These are phyloP conservation scores for Anastatus disparis DNA, from an alignment of 1,140 invertebrate species.

Conservation along the genomic window DNA sequence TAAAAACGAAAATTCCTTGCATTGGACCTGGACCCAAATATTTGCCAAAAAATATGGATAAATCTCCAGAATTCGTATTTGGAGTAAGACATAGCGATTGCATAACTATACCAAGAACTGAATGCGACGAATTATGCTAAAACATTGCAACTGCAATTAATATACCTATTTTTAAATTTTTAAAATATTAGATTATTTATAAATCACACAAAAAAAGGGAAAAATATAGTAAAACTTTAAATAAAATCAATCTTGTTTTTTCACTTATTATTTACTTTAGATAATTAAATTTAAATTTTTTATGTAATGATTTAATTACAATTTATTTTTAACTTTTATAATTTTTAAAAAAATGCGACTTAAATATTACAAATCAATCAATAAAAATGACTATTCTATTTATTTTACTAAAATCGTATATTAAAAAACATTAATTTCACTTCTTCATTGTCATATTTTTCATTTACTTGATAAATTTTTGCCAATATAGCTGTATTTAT, in stretches of 20 bases:
- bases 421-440: too few species aligned
- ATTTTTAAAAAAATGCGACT: too few species aligned
- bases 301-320: background rate
- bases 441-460: too few species aligned
- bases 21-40: conserved; percentile 49
- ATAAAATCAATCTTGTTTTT: too few species aligned
- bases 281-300: background rate
- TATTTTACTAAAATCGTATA: too few species aligned
- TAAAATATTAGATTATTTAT: too few species aligned
- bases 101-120: conserved; percentile 41
- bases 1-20: background rate
- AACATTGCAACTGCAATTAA: too few species aligned
- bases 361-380: too few species aligned
- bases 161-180: too few species aligned
- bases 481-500: background rate
- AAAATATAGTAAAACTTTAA: too few species aligned
- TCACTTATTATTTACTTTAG: background rate
- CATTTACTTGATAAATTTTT: background rate
- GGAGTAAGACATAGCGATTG: conserved; percentile 48
- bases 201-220: too few species aligned
- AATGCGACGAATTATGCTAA: conserved; percentile 50
- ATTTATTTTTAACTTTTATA: background rate
- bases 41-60: conserved; percentile 13
- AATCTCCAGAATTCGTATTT: conserved; percentile 42
- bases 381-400: too few species aligned